Percentiles rank a stretch among this genome's conserved stretches.
phyloP scores from a whole-genome alignment of 2,888 invertebrate species.

The Suillia variegata region DNA sequence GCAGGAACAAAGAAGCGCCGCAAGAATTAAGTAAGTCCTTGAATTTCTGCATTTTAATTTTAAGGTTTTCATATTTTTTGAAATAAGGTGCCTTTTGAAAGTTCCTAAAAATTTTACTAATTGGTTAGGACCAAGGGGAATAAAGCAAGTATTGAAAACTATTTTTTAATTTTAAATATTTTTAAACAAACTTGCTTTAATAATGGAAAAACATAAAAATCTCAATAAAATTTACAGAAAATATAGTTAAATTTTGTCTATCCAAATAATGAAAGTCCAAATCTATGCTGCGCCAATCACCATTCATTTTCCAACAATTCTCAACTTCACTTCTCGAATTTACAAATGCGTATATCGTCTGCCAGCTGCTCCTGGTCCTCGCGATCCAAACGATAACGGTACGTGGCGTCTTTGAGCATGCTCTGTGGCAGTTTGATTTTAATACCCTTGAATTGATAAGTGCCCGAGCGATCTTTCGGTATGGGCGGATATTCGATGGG shows the following conservation, averaged over 20 bases:
- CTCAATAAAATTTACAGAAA: background rate
- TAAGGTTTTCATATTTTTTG: too few species aligned
- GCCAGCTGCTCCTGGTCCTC: slow-evolving; percentile 24
- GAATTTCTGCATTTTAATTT: too few species aligned
- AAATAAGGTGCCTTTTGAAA: too few species aligned
- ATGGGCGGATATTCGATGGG: slow-evolving; percentile 24
- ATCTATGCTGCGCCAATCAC: background rate
- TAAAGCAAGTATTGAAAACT: too few species aligned
- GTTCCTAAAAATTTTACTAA: too few species aligned
- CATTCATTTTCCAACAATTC: slow-evolving; percentile 8
- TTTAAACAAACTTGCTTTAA: too few species aligned
- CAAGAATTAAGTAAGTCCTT: too few species aligned
- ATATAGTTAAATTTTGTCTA: too few species aligned
- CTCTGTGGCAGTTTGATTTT: slow-evolving; percentile 30
- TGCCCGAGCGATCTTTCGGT: slow-evolving; percentile 25
- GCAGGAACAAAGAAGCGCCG: slow-evolving; percentile 1
- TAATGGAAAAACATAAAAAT: background rate
- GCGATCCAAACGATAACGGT: slow-evolving; percentile 29
- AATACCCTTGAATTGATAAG: slow-evolving; percentile 30
- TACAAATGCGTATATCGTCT: slow-evolving; percentile 31
- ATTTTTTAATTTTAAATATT: too few species aligned
- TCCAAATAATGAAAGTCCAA: background rate
- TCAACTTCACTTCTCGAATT: slow-evolving; percentile 32
- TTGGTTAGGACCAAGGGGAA: too few species aligned
- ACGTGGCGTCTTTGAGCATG: slow-evolving; percentile 28